These are phyloP conservation scores for Allacma fusca DNA, from an alignment of 2,888 invertebrate species.

Conservation along the genomic window DNA sequence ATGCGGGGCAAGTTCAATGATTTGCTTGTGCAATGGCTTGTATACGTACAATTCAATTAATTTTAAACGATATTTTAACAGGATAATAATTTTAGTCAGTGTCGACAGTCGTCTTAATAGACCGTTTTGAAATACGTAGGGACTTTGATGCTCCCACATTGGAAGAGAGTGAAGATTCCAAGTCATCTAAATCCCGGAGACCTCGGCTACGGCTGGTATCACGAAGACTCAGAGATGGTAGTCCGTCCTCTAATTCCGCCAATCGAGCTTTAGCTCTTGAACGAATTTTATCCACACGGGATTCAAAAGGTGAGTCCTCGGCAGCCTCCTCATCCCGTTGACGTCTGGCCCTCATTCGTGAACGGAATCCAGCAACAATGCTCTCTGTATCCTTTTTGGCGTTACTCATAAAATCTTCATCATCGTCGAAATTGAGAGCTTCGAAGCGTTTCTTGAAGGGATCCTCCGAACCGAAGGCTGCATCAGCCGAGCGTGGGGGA, in stretches of 20 bases:
- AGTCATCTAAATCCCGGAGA: slow-evolving; percentile 28
- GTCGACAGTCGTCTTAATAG: slow-evolving; percentile 53
- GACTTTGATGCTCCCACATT: slow-evolving; percentile 46
- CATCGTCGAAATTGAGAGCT: slow-evolving; percentile 14
- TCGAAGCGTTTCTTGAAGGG: slow-evolving; percentile 50
- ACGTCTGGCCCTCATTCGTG: slow-evolving; percentile 48
- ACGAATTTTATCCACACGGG: slow-evolving; percentile 54
- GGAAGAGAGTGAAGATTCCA: slow-evolving; percentile 27
- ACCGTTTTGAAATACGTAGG: slow-evolving; percentile 51
- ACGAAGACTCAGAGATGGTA: slow-evolving; percentile 45
- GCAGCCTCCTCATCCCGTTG: slow-evolving; percentile 46
- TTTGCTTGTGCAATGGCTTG: too few species aligned
- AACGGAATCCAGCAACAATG: slow-evolving; percentile 53
- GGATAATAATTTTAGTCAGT: slow-evolving; percentile 42
- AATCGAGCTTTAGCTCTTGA: slow-evolving; percentile 57
- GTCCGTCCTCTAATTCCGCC: slow-evolving; percentile 56
- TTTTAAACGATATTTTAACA: too few species aligned
- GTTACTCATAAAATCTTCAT: slow-evolving; percentile 55
- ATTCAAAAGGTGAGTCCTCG: slow-evolving; percentile 47
- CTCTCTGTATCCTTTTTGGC: slow-evolving; percentile 52
- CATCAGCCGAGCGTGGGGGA: slow-evolving; percentile 49
- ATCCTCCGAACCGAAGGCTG: slow-evolving; percentile 57
- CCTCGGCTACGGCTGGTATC: slow-evolving; percentile 18
- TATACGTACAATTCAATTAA: too few species aligned
- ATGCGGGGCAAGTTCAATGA: too few species aligned